phyloP scores from a whole-genome alignment of 2,113 vertebrate genomes.

The Coregonus clupeaformis region DNA sequence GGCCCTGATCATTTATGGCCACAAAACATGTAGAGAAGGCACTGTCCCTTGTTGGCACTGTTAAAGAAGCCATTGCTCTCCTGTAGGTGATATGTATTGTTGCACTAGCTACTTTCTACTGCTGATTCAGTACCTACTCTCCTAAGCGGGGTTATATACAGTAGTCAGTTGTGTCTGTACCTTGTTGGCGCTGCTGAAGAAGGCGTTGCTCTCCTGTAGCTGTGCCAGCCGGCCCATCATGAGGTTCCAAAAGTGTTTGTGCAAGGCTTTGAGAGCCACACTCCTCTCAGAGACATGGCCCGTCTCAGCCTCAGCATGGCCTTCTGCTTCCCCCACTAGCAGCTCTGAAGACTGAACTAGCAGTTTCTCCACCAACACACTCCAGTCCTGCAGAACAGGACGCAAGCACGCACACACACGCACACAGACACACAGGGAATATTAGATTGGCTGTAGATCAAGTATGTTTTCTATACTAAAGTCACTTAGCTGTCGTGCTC shows the following conservation, averaged over 20 bases:
- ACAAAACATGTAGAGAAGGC: neutral
- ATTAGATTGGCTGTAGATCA: too few relatives aligned
- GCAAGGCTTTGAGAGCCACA: constrained; percentile 68
- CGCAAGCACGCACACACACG: neutral
- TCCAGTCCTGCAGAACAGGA: constrained; percentile 72
- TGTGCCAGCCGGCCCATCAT: constrained; percentile 67
- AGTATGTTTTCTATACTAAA: too few relatives aligned
- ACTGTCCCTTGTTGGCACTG: constrained; percentile 43
- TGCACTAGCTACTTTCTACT: too few relatives aligned
- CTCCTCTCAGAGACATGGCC: constrained; percentile 70
- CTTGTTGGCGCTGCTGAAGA: constrained; percentile 76
- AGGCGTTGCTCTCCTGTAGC: constrained; percentile 76
- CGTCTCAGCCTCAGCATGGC: constrained; percentile 53
- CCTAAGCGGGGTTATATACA: too few relatives aligned
- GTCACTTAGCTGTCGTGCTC: too few relatives aligned
- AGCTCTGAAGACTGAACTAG: constrained; percentile 66
- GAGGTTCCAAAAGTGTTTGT: constrained; percentile 66
- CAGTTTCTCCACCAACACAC: constrained; percentile 60
- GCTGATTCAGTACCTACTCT: too few relatives aligned
- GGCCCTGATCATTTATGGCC: neutral
- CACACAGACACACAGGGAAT: neutral
- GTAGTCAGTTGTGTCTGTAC: too few relatives aligned
- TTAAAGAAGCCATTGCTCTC: too few relatives aligned
- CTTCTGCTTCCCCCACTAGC: constrained; percentile 24
- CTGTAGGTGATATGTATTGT: too few relatives aligned